Evolutionary conservation across 2,888 invertebrate genomes (phyloP).

Genomic region (Ormia ochracea): DNA sequence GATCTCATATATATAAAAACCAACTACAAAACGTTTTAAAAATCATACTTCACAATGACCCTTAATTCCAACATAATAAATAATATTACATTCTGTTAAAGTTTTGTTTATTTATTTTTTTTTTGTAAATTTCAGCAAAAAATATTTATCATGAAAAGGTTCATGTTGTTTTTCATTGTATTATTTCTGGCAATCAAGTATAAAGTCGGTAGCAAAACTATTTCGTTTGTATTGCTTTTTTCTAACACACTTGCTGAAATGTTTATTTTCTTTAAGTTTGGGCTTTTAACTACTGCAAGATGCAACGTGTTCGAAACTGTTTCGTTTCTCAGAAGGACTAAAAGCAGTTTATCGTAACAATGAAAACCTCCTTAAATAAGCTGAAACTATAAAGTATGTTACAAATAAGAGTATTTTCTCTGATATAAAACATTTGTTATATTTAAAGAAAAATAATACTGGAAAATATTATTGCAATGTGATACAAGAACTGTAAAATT

Average conservation of each 20-base stretch:
- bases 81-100: constrained; percentile 57
- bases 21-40: constrained; percentile 29
- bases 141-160: constrained; percentile 56
- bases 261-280: too few species aligned
- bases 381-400: too few species aligned
- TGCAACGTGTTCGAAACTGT: not conserved
- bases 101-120: constrained; percentile 6
- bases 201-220: constrained; percentile 24
- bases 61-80: constrained; percentile 56
- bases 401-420: too few species aligned
- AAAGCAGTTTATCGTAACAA: too few species aligned
- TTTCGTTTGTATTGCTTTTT: constrained; percentile 4
- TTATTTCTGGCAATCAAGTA: constrained; percentile 38
- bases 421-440: too few species aligned
- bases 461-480: too few species aligned
- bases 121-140: too few species aligned
- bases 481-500: too few species aligned
- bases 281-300: not conserved
- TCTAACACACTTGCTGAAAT: too few species aligned
- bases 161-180: constrained; percentile 9
- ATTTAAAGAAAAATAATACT: too few species aligned
- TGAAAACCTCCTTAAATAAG: too few species aligned
- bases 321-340: too few species aligned
- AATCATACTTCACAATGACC: constrained; percentile 56
- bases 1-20: not conserved